Evolutionary conservation across 2,888 invertebrate species (phyloP), one percentile per base, ranked within the genome.

Genomic region (Sinhomidia bicolor): DNA sequence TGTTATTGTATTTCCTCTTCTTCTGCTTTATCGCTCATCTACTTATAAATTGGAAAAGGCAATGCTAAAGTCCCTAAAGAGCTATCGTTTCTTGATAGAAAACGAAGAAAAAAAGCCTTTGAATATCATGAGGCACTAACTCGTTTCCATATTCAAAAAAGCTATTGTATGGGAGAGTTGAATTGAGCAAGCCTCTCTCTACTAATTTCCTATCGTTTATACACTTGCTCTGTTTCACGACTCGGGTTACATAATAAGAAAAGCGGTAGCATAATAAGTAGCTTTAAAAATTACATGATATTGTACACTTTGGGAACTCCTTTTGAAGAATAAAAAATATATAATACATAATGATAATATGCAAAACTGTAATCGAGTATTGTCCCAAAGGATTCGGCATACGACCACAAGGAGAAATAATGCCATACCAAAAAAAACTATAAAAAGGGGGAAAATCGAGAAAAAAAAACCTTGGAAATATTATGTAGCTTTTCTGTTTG

Each of bases 141-240:
- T n/a, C n/a, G n/a, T n/a, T n/a, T n/a, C n/a, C n/a, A n/a, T n/a
- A n/a, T n/a, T n/a, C n/a, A n/a, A n/a, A n/a, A n/a, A n/a, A n/a
- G n/a, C n/a, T n/a, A n/a, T n/a, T n/a, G n/a, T n/a, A n/a, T n/a
- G n/a, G n/a, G 47, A 14, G 74, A 6, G 47, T 57, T 76, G 54
- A 14, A 78, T 9, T 17, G 20, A 32, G 57, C 84, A 87, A 89
- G 82, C 89, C 91, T 91, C 91, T 92, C n/a, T n/a, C n/a, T n/a
- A n/a, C n/a, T n/a, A 92, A 92, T 92, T 92, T 92, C 90, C 91
- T 92, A 91, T 89, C 91, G 89, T 91, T n/a, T n/a, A n/a, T n/a
- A 23, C 17, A 32, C 14, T 65, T 65, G 65, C 6, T 65, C 20
- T 26, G 4, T 57, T 60, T 12, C 60, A 29, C 29, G 29, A 29